Evolutionary conservation across 2,113 vertebrate species (phyloP).

Genomic region (Dipodomys ordii): DNA sequence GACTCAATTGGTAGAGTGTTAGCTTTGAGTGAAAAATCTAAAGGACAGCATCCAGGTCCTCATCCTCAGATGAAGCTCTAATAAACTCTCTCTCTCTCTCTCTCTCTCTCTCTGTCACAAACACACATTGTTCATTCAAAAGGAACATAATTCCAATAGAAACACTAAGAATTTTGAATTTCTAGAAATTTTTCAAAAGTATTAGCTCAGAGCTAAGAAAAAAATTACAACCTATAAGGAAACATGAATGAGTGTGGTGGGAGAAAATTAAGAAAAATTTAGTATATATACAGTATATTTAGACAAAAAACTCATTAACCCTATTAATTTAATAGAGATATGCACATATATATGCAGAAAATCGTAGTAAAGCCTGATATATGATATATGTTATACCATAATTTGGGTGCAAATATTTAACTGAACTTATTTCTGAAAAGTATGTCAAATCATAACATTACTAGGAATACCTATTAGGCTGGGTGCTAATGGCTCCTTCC

Average conservation of each 20-base stretch:
- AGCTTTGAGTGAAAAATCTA: too few relatives aligned
- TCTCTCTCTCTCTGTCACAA: too few relatives aligned
- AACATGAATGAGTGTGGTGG: not conserved
- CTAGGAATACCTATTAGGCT: too few relatives aligned
- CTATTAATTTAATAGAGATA: not conserved
- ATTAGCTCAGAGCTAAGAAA: not conserved
- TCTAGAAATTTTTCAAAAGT: not conserved
- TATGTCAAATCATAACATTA: not conserved
- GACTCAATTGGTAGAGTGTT: too few relatives aligned
- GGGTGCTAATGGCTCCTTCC: too few relatives aligned
- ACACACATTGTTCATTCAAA: not conserved
- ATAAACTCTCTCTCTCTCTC: too few relatives aligned
- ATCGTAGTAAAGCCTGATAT: too few relatives aligned
- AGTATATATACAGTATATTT: not conserved
- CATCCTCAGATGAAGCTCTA: too few relatives aligned
- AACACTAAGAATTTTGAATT: not conserved
- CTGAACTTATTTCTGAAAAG: slow-evolving; percentile 8
- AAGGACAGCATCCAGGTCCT: too few relatives aligned
- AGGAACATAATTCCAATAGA: not conserved
- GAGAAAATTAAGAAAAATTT: not conserved
- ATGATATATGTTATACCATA: not conserved
- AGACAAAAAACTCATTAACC: not conserved
- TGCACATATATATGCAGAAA: too few relatives aligned
- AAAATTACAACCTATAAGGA: not conserved
- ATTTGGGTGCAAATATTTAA: not conserved